phyloP scores from a whole-genome alignment of 1,140 invertebrate species.

The Anoplolepis gracilipes region DNA sequence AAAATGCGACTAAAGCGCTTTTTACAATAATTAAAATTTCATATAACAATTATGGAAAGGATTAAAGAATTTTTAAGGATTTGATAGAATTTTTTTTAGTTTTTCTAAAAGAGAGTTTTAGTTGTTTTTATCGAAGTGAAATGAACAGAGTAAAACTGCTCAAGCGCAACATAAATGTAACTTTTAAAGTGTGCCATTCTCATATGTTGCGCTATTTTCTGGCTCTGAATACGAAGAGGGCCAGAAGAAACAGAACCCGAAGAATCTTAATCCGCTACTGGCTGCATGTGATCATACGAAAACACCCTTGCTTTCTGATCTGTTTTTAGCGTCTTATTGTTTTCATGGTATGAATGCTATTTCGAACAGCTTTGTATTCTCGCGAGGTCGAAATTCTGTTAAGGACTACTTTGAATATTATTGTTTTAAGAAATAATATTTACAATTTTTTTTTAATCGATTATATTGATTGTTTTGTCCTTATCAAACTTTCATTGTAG shows the following conservation, averaged over 20 bases:
- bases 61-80: not conserved
- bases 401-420: not conserved
- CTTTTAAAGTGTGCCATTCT: slow-evolving; percentile 3
- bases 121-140: not conserved
- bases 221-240: not conserved
- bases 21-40: no score
- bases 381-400: slow-evolving; percentile 21
- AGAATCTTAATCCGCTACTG: slow-evolving; percentile 55
- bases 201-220: not conserved
- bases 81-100: not conserved
- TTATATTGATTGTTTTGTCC: not conserved
- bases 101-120: not conserved
- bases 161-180: not conserved
- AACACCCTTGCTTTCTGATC: slow-evolving; percentile 16
- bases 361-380: slow-evolving; percentile 27
- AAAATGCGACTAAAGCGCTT: no score
- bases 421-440: not conserved
- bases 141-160: not conserved
- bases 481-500: not conserved
- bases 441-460: not conserved
- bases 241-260: not conserved
- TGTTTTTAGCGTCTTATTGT: slow-evolving; percentile 48
- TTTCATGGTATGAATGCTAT: slow-evolving; percentile 40
- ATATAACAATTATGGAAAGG: no score
- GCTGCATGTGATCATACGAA: slow-evolving; percentile 10